phyloP scores from a whole-genome alignment of 1,140 invertebrate species.

The Fragariocoptes setiger region DNA sequence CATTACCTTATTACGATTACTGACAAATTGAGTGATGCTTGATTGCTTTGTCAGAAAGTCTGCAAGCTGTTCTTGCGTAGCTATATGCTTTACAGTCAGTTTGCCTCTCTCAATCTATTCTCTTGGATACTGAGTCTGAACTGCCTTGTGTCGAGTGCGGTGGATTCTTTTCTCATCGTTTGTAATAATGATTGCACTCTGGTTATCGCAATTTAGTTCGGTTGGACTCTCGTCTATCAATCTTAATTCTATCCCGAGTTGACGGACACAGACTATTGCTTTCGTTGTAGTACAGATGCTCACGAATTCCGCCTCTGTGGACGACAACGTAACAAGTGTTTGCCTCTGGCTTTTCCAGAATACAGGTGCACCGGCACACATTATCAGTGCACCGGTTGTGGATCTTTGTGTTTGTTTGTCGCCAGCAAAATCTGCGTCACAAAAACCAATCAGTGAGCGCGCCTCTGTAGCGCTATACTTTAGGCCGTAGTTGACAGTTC shows the following conservation, averaged over 20 bases:
- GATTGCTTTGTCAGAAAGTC: neutral
- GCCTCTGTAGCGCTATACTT: conserved; percentile 9
- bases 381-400: conserved; percentile 15
- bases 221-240: neutral
- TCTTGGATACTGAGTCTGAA: neutral
- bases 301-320: conserved; percentile 7
- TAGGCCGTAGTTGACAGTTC: conserved; percentile 13
- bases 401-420: conserved; percentile 9
- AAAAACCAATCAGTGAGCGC: neutral
- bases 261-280: neutral
- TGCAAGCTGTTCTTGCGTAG: neutral
- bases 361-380: conserved; percentile 14
- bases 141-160: neutral
- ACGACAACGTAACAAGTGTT: conserved; percentile 5
- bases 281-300: neutral
- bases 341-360: conserved; percentile 6
- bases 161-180: neutral
- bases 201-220: neutral
- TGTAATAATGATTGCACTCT: neutral
- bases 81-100: neutral
- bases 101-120: neutral
- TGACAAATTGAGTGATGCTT: neutral
- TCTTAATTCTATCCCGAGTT: neutral
- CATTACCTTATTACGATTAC: neutral
- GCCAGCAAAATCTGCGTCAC: conserved; percentile 3